These are phyloP conservation scores for Drosophila nannoptera DNA, from an alignment of 1,140 invertebrate species.

Conservation along the genomic window DNA sequence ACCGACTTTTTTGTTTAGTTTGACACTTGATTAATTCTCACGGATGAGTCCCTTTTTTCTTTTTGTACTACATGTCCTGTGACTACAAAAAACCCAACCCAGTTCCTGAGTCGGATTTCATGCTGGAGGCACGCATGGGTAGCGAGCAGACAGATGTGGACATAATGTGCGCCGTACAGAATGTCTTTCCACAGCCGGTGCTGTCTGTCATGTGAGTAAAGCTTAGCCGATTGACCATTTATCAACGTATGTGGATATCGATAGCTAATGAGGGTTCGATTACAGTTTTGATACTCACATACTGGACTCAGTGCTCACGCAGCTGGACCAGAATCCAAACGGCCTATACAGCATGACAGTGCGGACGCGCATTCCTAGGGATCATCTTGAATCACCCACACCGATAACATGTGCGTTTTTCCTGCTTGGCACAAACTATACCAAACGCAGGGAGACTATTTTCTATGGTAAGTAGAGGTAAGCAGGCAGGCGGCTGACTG, in stretches of 20 bases:
- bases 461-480: slow-evolving; percentile 79
- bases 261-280: too few relatives aligned
- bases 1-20: slow-evolving; percentile 66
- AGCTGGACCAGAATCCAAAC: slow-evolving; percentile 76
- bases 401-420: slow-evolving; percentile 78
- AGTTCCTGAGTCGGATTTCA: slow-evolving; percentile 79
- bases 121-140: slow-evolving; percentile 75
- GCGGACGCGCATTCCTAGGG: slow-evolving; percentile 74
- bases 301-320: slow-evolving; percentile 75
- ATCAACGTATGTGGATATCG: background rate
- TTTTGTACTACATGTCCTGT: slow-evolving; percentile 21
- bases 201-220: slow-evolving; percentile 75
- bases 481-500: slow-evolving; percentile 18
- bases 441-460: slow-evolving; percentile 78
- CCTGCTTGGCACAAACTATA: slow-evolving; percentile 77
- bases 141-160: slow-evolving; percentile 67
- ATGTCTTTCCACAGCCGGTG: slow-evolving; percentile 75
- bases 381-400: slow-evolving; percentile 78
- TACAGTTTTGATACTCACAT: slow-evolving; percentile 72
- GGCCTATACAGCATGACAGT: slow-evolving; percentile 78
- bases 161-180: slow-evolving; percentile 76
- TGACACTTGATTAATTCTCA: slow-evolving; percentile 78
- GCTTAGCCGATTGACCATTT: slow-evolving; percentile 2
- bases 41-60: slow-evolving; percentile 45
- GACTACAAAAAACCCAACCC: background rate